Percentiles rank a stretch among this genome's conserved stretches.
These are phyloP conservation scores for Gallinago paraguaiae DNA, from an alignment of 2,113 vertebrate species.

Conservation along the genomic window DNA sequence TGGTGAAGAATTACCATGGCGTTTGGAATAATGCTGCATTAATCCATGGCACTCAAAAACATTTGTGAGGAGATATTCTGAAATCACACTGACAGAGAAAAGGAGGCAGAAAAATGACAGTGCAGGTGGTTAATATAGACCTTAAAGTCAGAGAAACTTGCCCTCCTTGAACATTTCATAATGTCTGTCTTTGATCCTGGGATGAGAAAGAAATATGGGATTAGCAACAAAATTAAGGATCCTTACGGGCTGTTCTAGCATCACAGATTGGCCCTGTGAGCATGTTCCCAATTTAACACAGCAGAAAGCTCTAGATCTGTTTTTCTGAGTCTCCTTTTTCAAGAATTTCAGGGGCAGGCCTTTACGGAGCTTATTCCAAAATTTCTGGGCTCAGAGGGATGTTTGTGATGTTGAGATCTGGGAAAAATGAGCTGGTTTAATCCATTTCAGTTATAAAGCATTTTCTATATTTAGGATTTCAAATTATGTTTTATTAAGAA, in stretches of 20 bases:
- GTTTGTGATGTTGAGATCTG: neutral
- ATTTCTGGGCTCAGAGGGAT: neutral
- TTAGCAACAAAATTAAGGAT: neutral
- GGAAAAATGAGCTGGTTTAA: neutral
- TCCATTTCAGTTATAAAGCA: neutral
- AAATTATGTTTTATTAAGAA: conserved; percentile 63
- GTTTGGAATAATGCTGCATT: neutral
- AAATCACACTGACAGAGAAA: neutral
- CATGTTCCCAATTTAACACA: neutral
- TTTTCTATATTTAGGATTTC: conserved; percentile 57
- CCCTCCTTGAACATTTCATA: neutral
- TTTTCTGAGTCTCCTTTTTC: neutral
- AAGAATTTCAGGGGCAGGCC: neutral
- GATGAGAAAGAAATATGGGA: neutral
- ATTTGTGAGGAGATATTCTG: neutral
- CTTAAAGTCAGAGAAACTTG: neutral
- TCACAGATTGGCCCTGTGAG: neutral
- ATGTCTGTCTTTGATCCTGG: neutral
- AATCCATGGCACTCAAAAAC: neutral
- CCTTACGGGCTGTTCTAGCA: neutral
- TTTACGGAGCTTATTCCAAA: neutral
- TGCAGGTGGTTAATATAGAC: neutral
- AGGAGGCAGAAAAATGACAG: neutral
- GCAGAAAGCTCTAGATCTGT: neutral
- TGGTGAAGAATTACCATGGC: neutral